phyloP scores from a whole-genome alignment of 2,113 vertebrate genomes.

The Colossoma macropomum region DNA sequence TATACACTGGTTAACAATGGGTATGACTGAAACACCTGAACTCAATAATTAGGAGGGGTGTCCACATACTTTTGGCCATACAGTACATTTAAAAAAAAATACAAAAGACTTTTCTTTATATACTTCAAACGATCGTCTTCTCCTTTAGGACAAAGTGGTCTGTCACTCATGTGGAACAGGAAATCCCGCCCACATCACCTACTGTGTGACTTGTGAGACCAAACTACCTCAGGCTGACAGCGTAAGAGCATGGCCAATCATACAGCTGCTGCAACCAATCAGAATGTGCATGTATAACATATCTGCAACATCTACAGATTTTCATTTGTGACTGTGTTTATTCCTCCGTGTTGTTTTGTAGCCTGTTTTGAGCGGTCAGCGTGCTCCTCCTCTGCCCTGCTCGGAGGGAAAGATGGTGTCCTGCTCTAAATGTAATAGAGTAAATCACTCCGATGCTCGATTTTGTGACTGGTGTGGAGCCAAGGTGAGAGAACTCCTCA shows the following conservation, averaged over 20 bases:
- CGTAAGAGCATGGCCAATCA: conserved; percentile 69
- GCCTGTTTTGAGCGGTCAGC: conserved; percentile 57
- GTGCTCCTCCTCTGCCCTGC: conserved; percentile 47
- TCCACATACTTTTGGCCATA: too few relatives aligned
- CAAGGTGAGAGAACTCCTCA: conserved; percentile 67
- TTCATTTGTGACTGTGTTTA: too few relatives aligned
- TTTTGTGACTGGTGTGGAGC: conserved; percentile 89
- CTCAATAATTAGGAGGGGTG: too few relatives aligned
- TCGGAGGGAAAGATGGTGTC: conserved; percentile 64
- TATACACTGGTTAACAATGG: too few relatives aligned
- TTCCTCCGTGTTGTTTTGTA: conserved; percentile 42
- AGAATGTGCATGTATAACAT: not conserved
- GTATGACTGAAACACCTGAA: too few relatives aligned
- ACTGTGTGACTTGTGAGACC: conserved; percentile 84
- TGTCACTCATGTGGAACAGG: conserved; percentile 83
- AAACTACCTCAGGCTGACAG: conserved; percentile 68
- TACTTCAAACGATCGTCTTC: not conserved
- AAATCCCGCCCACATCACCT: conserved; percentile 80
- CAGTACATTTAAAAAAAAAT: too few relatives aligned
- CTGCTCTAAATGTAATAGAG: conserved; percentile 80
- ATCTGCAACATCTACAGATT: too few relatives aligned
- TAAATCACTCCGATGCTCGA: conserved; percentile 73
- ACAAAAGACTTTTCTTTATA: not conserved
- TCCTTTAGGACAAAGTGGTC: conserved; percentile 78
- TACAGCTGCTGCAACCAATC: too few relatives aligned